Percentiles rank a stretch among this genome's conserved stretches.
phyloP scores from a whole-genome alignment of 2,888 invertebrate genomes.

The Eucera pruinosa region DNA sequence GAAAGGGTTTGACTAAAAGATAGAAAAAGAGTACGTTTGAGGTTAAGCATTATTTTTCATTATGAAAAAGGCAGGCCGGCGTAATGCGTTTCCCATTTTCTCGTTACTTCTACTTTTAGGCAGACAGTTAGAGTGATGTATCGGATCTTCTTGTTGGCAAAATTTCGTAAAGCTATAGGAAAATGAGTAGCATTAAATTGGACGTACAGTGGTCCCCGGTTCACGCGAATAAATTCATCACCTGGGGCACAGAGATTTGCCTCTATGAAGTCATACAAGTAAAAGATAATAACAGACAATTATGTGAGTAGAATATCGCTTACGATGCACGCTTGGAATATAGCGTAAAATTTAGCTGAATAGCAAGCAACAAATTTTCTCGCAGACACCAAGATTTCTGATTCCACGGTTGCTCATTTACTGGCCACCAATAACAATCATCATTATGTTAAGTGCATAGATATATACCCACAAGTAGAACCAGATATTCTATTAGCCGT shows the following conservation, averaged over 20 bases:
- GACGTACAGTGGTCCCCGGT: slow-evolving; percentile 96
- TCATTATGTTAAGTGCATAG: slow-evolving; percentile 93
- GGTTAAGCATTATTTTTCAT: slow-evolving; percentile 27
- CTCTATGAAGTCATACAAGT: slow-evolving; percentile 91
- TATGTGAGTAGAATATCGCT: slow-evolving; percentile 77
- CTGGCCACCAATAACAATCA: slow-evolving; percentile 90
- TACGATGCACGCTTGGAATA: slow-evolving; percentile 5
- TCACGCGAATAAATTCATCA: slow-evolving; percentile 91
- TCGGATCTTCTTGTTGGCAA: slow-evolving; percentile 5
- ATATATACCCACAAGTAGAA: slow-evolving; percentile 92
- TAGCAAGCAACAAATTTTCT: slow-evolving; percentile 71
- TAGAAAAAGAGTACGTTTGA: slow-evolving; percentile 10
- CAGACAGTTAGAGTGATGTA: slow-evolving; percentile 4
- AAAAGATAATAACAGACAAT: slow-evolving; percentile 86
- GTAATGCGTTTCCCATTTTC: neutral
- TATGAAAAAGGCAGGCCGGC: neutral
- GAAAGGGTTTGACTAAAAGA: neutral
- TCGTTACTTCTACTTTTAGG: slow-evolving; percentile 27
- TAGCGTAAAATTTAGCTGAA: neutral
- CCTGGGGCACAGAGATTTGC: slow-evolving; percentile 95
- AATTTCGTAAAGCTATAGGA: slow-evolving; percentile 27
- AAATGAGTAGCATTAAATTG: slow-evolving; percentile 87
- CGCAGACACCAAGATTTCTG: slow-evolving; percentile 89
- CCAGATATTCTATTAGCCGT: slow-evolving; percentile 93
- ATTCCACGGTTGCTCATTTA: slow-evolving; percentile 89